Evolutionary conservation across 2,888 invertebrate genomes (phyloP).

Genomic region (Artemia sinica): DNA sequence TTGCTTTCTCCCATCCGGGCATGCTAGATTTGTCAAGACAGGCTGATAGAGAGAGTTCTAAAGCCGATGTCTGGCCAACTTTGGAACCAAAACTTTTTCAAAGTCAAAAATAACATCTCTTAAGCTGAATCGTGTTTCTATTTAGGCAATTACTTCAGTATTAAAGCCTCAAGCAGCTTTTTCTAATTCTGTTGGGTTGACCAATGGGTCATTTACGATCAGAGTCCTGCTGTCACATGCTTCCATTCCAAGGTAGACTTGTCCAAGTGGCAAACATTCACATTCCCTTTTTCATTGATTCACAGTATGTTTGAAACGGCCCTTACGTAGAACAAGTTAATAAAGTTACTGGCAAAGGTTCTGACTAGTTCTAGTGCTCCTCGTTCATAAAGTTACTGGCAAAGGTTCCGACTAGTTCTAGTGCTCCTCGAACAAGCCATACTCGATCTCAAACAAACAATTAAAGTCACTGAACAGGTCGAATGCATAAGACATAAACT

Average conservation of each 20-base stretch:
- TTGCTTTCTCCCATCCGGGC: too few species aligned
- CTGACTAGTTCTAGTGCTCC: not conserved
- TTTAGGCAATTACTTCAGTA: not conserved
- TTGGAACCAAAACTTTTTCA: not conserved
- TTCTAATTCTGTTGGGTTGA: not conserved
- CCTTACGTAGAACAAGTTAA: not conserved
- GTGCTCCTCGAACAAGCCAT: not conserved
- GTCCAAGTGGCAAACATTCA: not conserved
- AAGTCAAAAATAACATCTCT: not conserved
- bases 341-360: constrained; percentile 5
- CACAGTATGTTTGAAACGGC: not conserved
- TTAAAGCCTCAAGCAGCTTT: not conserved
- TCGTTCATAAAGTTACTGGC: constrained; percentile 5
- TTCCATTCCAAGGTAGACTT: not conserved
- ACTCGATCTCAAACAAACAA: not conserved
- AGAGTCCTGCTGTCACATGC: not conserved
- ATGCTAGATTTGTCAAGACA: too few species aligned
- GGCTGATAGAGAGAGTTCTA: not conserved
- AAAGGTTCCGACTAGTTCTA: not conserved
- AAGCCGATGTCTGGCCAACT: not conserved
- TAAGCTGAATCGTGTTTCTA: not conserved
- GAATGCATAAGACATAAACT: not conserved
- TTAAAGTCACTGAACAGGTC: constrained; percentile 1
- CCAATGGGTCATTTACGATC: not conserved
- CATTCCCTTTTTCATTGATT: not conserved